Conservation (phyloP, 2,113 vertebrate species). For the Ochotona curzoniae region DNA sequence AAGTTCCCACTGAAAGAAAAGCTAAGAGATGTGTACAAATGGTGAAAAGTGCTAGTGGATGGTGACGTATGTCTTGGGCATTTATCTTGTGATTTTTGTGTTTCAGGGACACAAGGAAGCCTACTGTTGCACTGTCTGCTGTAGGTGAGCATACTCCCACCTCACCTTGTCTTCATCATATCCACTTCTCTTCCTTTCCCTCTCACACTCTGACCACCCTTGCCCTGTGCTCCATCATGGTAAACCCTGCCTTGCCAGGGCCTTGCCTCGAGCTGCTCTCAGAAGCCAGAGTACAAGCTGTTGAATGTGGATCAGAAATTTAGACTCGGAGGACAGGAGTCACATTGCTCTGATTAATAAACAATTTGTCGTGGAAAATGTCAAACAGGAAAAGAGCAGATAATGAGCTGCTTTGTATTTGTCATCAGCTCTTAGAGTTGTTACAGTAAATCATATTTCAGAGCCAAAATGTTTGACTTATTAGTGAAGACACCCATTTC, state of each 20-base stretch:
- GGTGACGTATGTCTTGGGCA: not conserved
- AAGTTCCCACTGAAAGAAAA: not conserved
- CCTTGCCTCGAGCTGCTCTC: not conserved
- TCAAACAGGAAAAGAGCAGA: conserved; percentile 7
- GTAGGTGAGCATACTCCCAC: conserved; percentile 90
- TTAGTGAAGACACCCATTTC: too few relatives aligned
- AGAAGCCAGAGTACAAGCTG: not conserved
- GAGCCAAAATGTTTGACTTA: too few relatives aligned
- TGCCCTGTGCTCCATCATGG: accelerated
- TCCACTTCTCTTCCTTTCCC: not conserved
- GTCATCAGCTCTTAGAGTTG: not conserved
- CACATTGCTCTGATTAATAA: not conserved
- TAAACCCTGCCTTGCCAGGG: not conserved
- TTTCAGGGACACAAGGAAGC: conserved; percentile 96
- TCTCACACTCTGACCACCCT: not conserved
- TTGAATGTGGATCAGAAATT: not conserved
- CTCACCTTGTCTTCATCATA: not conserved
- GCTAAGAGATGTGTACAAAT: not conserved
- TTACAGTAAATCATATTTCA: not conserved
- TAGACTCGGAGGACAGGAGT: not conserved
- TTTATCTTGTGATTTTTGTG: conserved; percentile 57
- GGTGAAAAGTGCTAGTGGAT: not conserved
- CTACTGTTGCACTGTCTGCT: conserved; percentile 93
- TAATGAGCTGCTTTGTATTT: not conserved
- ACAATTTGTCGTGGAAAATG: not conserved